phyloP scores from a whole-genome alignment of 2,113 vertebrate species.

The Catharus minimus region DNA sequence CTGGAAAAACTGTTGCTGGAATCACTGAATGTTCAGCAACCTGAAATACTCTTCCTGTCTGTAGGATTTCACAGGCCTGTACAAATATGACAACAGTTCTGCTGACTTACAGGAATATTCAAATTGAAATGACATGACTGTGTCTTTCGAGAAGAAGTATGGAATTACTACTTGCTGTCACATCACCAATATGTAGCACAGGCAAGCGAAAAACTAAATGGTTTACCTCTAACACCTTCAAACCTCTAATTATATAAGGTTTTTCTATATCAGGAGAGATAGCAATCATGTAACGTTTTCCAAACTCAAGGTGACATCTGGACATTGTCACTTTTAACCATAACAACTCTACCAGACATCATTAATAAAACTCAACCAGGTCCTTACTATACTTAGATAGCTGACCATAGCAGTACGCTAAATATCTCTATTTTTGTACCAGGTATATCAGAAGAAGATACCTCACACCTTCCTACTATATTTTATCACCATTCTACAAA shows the following conservation, averaged over 20 bases:
- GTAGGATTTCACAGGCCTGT: not conserved
- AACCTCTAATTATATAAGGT: not conserved
- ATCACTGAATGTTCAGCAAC: not conserved
- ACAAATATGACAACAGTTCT: not conserved
- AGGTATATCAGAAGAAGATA: fast-evolving
- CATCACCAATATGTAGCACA: not conserved
- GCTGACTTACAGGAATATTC: not conserved
- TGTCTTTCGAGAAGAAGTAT: not conserved
- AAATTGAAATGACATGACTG: not conserved
- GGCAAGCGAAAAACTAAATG: not conserved
- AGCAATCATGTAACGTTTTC: constrained; percentile 16
- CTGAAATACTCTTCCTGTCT: not conserved
- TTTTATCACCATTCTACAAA: not conserved
- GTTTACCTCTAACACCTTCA: constrained; percentile 23
- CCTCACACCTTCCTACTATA: not conserved
- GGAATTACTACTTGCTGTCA: not conserved
- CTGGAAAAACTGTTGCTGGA: not conserved
- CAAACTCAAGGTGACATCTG: constrained; percentile 15
- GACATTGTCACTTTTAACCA: constrained; percentile 30
- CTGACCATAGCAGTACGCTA: not conserved
- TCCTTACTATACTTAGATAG: not conserved
- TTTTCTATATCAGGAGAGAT: constrained; percentile 8
- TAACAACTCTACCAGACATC: not conserved
- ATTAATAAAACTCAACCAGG: not conserved
- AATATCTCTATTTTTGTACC: not conserved